phyloP scores from a whole-genome alignment of 2,888 invertebrate species.

The Metalampra italica region DNA sequence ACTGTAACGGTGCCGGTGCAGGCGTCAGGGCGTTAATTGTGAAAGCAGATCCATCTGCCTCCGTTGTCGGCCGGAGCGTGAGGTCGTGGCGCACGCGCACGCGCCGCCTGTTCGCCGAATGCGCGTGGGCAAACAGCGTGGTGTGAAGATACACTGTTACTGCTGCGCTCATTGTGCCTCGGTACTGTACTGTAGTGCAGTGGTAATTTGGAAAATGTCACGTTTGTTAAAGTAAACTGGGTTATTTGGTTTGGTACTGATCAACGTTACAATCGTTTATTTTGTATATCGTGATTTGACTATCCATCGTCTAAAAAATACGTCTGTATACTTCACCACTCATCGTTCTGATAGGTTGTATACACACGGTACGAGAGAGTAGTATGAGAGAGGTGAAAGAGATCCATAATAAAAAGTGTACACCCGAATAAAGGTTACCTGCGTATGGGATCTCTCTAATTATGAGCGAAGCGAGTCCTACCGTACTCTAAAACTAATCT shows the following conservation, averaged over 20 bases:
- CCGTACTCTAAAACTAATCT: no score
- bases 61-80: slow-evolving; percentile 22
- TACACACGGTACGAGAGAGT: no score
- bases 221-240: background rate
- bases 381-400: no score
- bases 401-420: no score
- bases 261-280: background rate
- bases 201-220: background rate
- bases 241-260: background rate
- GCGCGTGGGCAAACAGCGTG: slow-evolving; percentile 45
- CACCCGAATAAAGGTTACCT: no score
- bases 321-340: no score
- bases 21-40: slow-evolving; percentile 42
- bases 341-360: no score
- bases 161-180: slow-evolving; percentile 19
- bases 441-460: no score
- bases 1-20: slow-evolving; percentile 24
- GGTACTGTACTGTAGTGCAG: background rate
- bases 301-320: no score
- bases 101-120: slow-evolving; percentile 30
- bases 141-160: slow-evolving; percentile 44
- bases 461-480: no score
- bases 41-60: slow-evolving; percentile 37
- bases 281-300: no score
- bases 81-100: slow-evolving; percentile 31